phyloP scores from a whole-genome alignment of 1,140 invertebrate species.

The Antheraea pernyi region DNA sequence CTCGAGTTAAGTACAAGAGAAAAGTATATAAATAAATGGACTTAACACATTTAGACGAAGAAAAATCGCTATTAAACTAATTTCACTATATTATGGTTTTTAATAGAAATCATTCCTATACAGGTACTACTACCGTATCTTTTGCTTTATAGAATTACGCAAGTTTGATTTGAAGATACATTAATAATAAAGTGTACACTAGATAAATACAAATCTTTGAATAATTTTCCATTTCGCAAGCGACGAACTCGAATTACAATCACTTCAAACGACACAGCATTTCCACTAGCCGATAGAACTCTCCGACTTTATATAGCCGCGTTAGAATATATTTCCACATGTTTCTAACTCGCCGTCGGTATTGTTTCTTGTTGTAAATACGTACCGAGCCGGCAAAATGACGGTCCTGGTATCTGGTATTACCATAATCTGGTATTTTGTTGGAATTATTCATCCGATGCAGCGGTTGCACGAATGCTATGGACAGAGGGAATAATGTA shows the following conservation, averaged over 20 bases:
- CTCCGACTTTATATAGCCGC: slow-evolving; percentile 22
- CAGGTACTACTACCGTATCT: too few relatives aligned
- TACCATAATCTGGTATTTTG: slow-evolving; percentile 47
- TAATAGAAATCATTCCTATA: too few relatives aligned
- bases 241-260: slow-evolving; percentile 3
- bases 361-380: slow-evolving; percentile 25
- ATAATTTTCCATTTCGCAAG: neutral
- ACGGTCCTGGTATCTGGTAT: slow-evolving; percentile 31
- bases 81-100: too few relatives aligned
- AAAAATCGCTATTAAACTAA: too few relatives aligned
- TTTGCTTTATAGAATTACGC: too few relatives aligned
- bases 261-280: slow-evolving; percentile 16
- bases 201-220: too few relatives aligned
- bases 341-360: neutral
- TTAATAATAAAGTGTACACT: too few relatives aligned
- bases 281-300: slow-evolving; percentile 13
- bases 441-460: slow-evolving; percentile 43
- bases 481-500: slow-evolving; percentile 20
- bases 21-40: too few relatives aligned
- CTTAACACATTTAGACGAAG: too few relatives aligned
- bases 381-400: slow-evolving; percentile 12
- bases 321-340: slow-evolving; percentile 17
- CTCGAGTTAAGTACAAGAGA: too few relatives aligned
- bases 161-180: too few relatives aligned
- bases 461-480: slow-evolving; percentile 28